Percentiles rank a stretch among this genome's conserved stretches.
These are phyloP conservation scores for Pristionchus arcanus DNA, from an alignment of 2,888 invertebrate species.

Conservation along the genomic window DNA sequence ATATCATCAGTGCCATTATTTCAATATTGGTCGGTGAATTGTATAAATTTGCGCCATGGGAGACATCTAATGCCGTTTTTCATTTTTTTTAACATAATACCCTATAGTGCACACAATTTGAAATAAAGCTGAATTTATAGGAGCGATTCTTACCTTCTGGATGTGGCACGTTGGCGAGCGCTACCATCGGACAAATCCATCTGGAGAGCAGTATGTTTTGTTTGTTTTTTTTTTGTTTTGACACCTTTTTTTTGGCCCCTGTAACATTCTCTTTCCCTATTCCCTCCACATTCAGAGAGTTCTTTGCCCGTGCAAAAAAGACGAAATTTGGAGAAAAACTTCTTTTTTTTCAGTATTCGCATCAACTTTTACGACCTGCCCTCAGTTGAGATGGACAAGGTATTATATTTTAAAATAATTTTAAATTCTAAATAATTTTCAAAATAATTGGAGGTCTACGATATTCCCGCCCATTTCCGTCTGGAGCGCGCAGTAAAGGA, in stretches of 20 bases:
- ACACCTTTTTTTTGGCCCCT: too few relatives aligned
- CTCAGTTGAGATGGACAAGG: background rate
- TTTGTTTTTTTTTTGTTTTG: too few relatives aligned
- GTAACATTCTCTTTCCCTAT: too few relatives aligned
- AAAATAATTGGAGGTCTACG: background rate
- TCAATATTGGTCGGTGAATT: too few relatives aligned
- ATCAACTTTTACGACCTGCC: background rate
- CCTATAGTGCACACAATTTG: too few relatives aligned
- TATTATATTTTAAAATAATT: too few relatives aligned
- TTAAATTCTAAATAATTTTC: background rate
- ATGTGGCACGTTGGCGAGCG: background rate
- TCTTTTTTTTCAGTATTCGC: background rate
- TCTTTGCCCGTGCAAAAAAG: too few relatives aligned
- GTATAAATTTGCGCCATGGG: too few relatives aligned
- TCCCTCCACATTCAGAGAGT: too few relatives aligned
- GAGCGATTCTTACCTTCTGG: background rate
- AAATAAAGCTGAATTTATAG: background rate
- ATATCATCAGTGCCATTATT: background rate
- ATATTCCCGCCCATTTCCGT: background rate
- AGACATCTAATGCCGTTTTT: too few relatives aligned
- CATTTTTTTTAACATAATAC: too few relatives aligned
- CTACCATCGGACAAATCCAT: background rate
- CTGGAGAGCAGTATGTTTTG: background rate
- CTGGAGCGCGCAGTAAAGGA: background rate
- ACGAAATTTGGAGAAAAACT: too few relatives aligned